These are phyloP conservation scores for Pseudobourletiella spinata DNA, from an alignment of 1,140 invertebrate species.

Conservation along the genomic window DNA sequence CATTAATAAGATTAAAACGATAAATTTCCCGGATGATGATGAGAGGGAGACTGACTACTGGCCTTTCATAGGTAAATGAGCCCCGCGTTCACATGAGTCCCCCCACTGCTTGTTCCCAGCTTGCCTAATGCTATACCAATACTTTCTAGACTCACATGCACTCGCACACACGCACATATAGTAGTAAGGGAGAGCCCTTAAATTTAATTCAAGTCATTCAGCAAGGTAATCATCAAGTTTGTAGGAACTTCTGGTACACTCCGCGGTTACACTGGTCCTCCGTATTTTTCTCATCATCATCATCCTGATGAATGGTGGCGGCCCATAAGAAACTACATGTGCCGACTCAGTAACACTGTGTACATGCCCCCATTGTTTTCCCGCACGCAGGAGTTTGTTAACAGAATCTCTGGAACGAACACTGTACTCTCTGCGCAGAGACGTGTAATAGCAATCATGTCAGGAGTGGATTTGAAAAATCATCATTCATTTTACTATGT, in stretches of 20 bases:
- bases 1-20: slow-evolving; percentile 21
- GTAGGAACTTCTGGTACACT: slow-evolving; percentile 1
- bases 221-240: slow-evolving; percentile 5
- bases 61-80: slow-evolving; percentile 20
- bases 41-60: too few relatives aligned
- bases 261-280: background rate
- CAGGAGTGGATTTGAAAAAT: background rate
- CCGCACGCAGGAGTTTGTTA: background rate
- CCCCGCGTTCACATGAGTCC: background rate
- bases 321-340: too few relatives aligned
- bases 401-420: background rate
- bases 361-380: background rate
- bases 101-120: background rate
- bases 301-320: background rate
- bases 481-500: background rate
- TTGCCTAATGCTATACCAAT: too few relatives aligned
- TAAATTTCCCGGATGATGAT: slow-evolving; percentile 9
- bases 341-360: background rate
- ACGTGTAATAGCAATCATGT: background rate
- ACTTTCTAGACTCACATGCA: too few relatives aligned
- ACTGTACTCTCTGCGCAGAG: background rate
- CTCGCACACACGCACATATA: background rate
- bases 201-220: too few relatives aligned
- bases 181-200: too few relatives aligned
- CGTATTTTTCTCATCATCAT: background rate